phyloP scores from a whole-genome alignment of 2,113 vertebrate species.

The Cebidichthys violaceus region DNA sequence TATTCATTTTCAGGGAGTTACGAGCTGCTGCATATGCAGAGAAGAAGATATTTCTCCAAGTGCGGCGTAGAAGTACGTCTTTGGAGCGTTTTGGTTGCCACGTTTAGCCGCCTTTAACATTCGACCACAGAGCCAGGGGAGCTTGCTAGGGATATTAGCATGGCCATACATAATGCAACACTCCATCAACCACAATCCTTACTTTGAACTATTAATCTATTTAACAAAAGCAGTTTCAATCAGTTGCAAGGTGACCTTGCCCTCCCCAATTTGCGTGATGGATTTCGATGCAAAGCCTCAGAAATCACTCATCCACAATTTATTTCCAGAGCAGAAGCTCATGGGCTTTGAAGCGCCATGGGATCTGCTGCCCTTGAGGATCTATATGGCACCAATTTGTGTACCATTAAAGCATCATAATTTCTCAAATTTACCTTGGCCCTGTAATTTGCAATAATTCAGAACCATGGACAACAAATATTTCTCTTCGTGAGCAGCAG shows the following conservation, averaged over 20 bases:
- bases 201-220: conserved; percentile 36
- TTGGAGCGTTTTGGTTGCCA: neutral
- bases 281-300: conserved; percentile 33
- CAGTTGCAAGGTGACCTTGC: conserved; percentile 56
- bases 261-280: conserved; percentile 23
- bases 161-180: conserved; percentile 28
- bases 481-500: neutral
- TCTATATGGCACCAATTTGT: conserved; percentile 1
- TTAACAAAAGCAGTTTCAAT: conserved; percentile 29
- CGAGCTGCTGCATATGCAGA: neutral
- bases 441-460: neutral
- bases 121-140: neutral
- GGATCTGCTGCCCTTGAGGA: conserved; percentile 22
- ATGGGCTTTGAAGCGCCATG: neutral
- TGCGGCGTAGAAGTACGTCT: neutral
- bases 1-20: conserved; percentile 19
- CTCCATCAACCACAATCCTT: conserved; percentile 3
- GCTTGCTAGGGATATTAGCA: conserved; percentile 10
- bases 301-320: conserved; percentile 41
- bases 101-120: conserved; percentile 23
- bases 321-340: conserved; percentile 6
- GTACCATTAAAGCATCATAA: conserved; percentile 4
- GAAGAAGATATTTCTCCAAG: conserved; percentile 11
- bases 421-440: neutral
- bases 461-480: conserved; percentile 8